Base-by-base conservation (phyloP, 2,888 invertebrate genomes). In the Nemotelus nigrinus region DNA sequence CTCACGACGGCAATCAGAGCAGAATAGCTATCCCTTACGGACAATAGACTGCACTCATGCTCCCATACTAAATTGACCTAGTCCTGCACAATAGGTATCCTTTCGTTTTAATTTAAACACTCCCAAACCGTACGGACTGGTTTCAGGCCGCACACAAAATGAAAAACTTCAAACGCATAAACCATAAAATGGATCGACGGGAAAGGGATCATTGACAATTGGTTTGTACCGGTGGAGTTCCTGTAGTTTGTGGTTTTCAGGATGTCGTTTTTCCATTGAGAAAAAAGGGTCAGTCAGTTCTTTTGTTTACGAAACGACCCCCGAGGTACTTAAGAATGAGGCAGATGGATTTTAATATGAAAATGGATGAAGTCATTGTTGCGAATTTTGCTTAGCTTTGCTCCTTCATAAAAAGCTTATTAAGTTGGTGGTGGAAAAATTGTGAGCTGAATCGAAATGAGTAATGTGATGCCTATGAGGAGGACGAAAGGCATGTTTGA, bases 171-270 rank as follows among this genome's bases (percentile, higher is more conserved):
- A n/a, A 65, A 47, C 47, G 44, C 65, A n/a, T 45, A 47, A 65
- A 43, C 10, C 65, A 45, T 7, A 63, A 43, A 63, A 45, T 45
- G 65, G 65, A 65, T 7, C 44, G 4, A 65, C 47, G 65, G 25
- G 65, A 47, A 65, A 63, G 47, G 65, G 65, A n/a, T 65, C 65
- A n/a, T 47, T 65, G 65, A n/a, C 41, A 47, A 65, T 65, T 65
- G 65, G 65, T 3, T 8, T 45, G 55, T 70, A 70, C 39, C n/a
- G 47, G 39, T 43, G 5, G 6, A 70, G 55, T 53, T 53, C 43
- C 70, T 10, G 70, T 55, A 25, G 7, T 55, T 53, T 70, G 53
- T 45, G 65, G 65, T 10, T 7, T 67, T 48, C 47, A 55, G 70
- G 44, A 55, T 70, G 43, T 53, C 3, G 47, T 3, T 41, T 39